A percentile compares a stretch with the other conserved stretches of the same genome.
Conservation (phyloP, 2,888 invertebrate genomes). For the Brachyopa scutellaris region DNA sequence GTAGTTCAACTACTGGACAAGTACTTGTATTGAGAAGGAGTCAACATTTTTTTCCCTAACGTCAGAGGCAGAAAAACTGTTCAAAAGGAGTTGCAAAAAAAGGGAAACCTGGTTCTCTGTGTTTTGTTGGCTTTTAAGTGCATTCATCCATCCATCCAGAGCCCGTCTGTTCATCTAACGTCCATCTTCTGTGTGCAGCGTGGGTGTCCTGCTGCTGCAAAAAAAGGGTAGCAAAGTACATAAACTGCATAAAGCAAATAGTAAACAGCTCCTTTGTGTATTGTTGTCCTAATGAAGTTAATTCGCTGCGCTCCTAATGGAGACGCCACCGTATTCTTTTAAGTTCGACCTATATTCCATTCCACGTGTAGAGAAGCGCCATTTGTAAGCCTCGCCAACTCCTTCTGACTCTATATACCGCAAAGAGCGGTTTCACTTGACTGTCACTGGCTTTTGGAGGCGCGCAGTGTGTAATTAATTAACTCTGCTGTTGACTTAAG, state of each 20-base stretch:
- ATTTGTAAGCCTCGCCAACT: conserved; percentile 22
- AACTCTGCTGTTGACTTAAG: conserved; percentile 68
- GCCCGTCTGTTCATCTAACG: not conserved
- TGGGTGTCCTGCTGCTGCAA: not conserved
- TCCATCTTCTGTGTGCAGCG: not conserved
- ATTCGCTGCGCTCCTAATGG: conserved; percentile 57
- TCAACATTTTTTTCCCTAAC: not conserved
- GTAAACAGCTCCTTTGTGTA: conserved; percentile 13
- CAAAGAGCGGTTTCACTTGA: conserved; percentile 6
- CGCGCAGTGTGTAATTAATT: conserved; percentile 58
- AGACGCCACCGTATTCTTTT: conserved; percentile 13
- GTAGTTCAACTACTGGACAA: conserved; percentile 45
- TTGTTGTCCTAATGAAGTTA: conserved; percentile 62
- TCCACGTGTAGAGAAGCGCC: conserved; percentile 21
- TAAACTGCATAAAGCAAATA: conserved; percentile 32
- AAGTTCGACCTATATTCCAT: conserved; percentile 44
- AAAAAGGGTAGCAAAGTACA: conserved; percentile 29
- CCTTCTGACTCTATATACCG: not conserved
- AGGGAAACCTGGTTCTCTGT: not conserved
- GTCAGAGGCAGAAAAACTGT: conserved; percentile 11
- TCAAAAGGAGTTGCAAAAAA: not conserved
- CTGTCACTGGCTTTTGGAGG: not conserved
- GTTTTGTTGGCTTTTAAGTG: conserved; percentile 42
- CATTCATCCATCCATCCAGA: conserved; percentile 28
- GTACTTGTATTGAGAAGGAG: not conserved